phyloP scores from a whole-genome alignment of 2,888 invertebrate species.

The Xanthorhoe spadicearia region DNA sequence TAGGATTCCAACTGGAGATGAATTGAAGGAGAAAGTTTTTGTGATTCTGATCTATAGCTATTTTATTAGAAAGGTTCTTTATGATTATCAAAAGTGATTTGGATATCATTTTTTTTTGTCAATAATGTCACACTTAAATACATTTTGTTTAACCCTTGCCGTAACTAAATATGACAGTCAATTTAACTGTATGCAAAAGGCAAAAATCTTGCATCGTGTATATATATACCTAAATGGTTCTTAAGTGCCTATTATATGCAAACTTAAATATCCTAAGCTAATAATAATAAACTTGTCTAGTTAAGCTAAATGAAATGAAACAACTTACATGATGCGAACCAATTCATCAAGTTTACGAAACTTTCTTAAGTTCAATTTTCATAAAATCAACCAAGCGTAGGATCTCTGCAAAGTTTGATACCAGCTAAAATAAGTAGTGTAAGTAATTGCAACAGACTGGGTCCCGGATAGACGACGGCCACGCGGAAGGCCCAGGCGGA shows the following conservation, averaged over 20 bases:
- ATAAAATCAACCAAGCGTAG: constrained; percentile 14
- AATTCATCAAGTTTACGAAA: constrained; percentile 5
- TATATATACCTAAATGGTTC: too few species aligned
- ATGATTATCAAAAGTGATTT: too few species aligned
- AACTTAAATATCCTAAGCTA: neutral
- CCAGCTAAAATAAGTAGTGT: neutral
- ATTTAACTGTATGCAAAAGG: too few species aligned
- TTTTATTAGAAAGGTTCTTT: neutral
- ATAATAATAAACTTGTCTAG: constrained; percentile 18
- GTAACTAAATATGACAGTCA: too few species aligned
- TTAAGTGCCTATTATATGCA: too few species aligned
- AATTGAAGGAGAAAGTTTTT: neutral
- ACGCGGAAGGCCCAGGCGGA: too few species aligned
- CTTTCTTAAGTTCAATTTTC: constrained; percentile 8
- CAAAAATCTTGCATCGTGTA: too few species aligned
- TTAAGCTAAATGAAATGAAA: constrained; percentile 6
- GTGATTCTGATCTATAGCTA: neutral
- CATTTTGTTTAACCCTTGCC: too few species aligned
- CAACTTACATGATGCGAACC: constrained; percentile 2
- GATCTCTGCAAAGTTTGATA: neutral
- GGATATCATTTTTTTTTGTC: too few species aligned
- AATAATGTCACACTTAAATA: too few species aligned
- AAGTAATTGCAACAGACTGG: too few species aligned
- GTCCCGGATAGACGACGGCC: too few species aligned
- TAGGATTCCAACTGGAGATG: neutral